Percentiles rank a stretch among this genome's conserved stretches.
These are phyloP conservation scores for Odontocolon sp. DNA, from an alignment of 2,888 invertebrate species.

Conservation along the genomic window DNA sequence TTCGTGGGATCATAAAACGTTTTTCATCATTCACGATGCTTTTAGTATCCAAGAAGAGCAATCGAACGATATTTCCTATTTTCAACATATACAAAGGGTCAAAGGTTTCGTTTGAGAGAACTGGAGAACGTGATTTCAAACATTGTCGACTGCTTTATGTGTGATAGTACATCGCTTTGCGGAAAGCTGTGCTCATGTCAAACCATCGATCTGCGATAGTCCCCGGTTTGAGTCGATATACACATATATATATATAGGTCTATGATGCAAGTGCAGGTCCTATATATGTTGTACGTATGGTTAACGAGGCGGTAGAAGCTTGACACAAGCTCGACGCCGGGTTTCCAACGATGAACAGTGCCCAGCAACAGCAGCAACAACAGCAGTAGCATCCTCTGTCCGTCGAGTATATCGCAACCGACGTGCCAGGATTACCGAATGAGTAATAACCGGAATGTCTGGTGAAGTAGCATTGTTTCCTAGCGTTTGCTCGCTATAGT, in stretches of 20 bases:
- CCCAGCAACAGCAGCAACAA: slow-evolving; percentile 9
- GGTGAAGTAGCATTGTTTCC: slow-evolving; percentile 64
- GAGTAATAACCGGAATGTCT: slow-evolving; percentile 77
- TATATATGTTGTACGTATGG: slow-evolving; percentile 5
- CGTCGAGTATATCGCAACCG: slow-evolving; percentile 73
- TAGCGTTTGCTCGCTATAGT: slow-evolving; percentile 51
- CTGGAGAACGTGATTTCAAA: not conserved
- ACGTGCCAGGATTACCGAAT: slow-evolving; percentile 78
- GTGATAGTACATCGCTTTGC: slow-evolving; percentile 18
- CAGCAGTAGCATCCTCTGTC: slow-evolving; percentile 32
- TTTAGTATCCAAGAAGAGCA: no score
- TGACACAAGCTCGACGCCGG: slow-evolving; percentile 26
- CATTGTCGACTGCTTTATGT: not conserved
- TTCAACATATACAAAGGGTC: no score
- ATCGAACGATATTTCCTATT: not conserved
- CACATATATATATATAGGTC: not conserved
- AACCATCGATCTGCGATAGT: slow-evolving; percentile 43
- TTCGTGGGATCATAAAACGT: no score
- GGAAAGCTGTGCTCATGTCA: slow-evolving; percentile 40
- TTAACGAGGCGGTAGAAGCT: slow-evolving; percentile 46
- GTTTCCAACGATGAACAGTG: slow-evolving; percentile 28
- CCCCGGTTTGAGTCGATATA: slow-evolving; percentile 1
- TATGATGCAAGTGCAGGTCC: not conserved
- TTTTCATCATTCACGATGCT: no score
- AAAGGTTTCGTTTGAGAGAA: no score